Evolutionary conservation across 2,797 vertebrate genomes (phyloP).

Genomic region (Sphenodon punctatus): DNA sequence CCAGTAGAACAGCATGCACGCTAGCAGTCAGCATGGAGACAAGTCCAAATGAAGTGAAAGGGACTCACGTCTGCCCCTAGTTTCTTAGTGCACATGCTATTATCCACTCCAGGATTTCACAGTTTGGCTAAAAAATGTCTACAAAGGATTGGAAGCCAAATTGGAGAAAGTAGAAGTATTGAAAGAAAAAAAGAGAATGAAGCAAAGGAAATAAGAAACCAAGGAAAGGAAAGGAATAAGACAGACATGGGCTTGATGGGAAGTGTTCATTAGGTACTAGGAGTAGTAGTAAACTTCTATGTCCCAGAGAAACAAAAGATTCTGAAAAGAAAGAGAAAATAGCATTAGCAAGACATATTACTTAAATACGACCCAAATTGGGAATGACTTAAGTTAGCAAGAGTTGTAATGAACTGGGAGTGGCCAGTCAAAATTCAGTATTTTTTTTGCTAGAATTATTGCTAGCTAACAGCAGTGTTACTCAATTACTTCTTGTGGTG

Average conservation of each 20-base stretch:
- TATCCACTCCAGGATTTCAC: no score
- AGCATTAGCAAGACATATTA: not conserved
- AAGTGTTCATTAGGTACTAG: not conserved
- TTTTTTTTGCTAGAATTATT: no score
- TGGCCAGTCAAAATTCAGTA: not conserved
- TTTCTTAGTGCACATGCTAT: no score
- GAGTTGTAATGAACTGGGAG: not conserved
- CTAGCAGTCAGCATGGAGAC: no score
- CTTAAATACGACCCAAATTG: not conserved
- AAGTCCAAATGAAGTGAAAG: no score
- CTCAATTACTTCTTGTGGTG: no score
- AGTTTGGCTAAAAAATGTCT: not conserved
- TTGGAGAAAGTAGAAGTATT: not conserved
- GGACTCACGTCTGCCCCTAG: no score
- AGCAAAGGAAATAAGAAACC: not conserved
- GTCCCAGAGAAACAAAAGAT: constrained; percentile 19
- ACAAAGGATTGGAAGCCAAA: not conserved
- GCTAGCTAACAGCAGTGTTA: no score
- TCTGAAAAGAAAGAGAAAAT: constrained; percentile 14
- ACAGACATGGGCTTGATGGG: not conserved
- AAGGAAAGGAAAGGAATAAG: not conserved
- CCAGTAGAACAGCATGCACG: no score
- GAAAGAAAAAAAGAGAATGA: not conserved
- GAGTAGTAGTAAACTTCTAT: constrained; percentile 15
- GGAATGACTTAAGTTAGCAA: not conserved